Conservation (phyloP, 2,888 invertebrate genomes). For the Mythimna albipuncta region DNA sequence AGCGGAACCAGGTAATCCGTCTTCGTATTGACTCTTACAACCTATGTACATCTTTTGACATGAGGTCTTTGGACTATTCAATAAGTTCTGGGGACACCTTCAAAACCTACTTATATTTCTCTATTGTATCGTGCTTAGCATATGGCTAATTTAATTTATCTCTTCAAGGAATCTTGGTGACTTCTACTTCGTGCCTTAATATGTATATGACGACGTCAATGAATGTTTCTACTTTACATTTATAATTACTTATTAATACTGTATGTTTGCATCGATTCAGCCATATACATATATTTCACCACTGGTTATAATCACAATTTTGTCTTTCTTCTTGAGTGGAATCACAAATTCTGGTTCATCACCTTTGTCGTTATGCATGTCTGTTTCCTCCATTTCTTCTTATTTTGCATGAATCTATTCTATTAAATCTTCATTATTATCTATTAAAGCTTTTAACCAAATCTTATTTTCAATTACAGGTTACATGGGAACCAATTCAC, state of each 20-base stretch:
- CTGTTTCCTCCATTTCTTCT: background rate
- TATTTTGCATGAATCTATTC: background rate
- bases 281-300: background rate
- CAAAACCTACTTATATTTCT: constrained; percentile 6
- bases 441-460: background rate
- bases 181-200: background rate
- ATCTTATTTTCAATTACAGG: constrained; percentile 73
- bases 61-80: constrained; percentile 8
- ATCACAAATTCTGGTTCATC: background rate
- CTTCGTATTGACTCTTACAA: constrained; percentile 1
- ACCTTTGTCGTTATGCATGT: background rate
- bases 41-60: background rate
- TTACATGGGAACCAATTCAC: constrained; percentile 73
- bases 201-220: background rate
- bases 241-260: background rate
- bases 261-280: background rate
- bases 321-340: background rate
- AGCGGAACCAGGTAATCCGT: constrained; percentile 18
- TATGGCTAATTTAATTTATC: constrained; percentile 19
- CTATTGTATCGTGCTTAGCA: constrained; percentile 32
- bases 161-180: constrained; percentile 9
- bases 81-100: constrained; percentile 3
- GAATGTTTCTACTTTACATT: constrained; percentile 2
- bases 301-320: background rate
- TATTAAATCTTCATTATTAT: background rate